These are phyloP conservation scores for Tragelaphus strepsiceros DNA, from an alignment of 2,113 vertebrate genomes.

Conservation along the genomic window DNA sequence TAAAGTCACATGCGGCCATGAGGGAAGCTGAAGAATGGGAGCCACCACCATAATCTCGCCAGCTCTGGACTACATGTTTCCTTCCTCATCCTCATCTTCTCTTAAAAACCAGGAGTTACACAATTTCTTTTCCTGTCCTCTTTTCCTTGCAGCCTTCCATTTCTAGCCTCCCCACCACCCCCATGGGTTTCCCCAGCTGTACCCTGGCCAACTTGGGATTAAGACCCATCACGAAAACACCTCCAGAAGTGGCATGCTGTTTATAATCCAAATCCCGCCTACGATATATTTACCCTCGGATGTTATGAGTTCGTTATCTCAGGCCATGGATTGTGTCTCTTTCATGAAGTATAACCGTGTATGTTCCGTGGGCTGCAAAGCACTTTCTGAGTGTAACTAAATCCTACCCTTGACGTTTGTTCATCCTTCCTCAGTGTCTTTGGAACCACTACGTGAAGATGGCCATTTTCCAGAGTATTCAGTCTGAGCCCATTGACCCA, in stretches of 20 bases:
- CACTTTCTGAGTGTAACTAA: fast-evolving
- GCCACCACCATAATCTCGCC: fast-evolving
- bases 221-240: background rate
- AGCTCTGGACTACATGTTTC: fast-evolving
- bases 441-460: fast-evolving
- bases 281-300: background rate
- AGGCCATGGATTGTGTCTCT: fast-evolving
- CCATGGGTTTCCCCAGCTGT: background rate
- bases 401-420: fast-evolving
- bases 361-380: background rate
- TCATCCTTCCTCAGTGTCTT: background rate
- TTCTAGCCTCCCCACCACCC: background rate
- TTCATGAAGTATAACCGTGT: fast-evolving
- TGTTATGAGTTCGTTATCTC: background rate
- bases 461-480: background rate
- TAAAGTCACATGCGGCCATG: fast-evolving
- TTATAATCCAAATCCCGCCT: background rate
- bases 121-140: background rate
- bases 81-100: background rate
- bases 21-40: background rate
- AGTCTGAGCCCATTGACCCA: too few relatives aligned
- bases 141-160: background rate
- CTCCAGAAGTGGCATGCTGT: background rate
- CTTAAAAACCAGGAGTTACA: background rate
- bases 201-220: background rate